Evolutionary conservation across 1,140 invertebrate genomes (phyloP).

Genomic region (Drosophila nigrodunni): DNA sequence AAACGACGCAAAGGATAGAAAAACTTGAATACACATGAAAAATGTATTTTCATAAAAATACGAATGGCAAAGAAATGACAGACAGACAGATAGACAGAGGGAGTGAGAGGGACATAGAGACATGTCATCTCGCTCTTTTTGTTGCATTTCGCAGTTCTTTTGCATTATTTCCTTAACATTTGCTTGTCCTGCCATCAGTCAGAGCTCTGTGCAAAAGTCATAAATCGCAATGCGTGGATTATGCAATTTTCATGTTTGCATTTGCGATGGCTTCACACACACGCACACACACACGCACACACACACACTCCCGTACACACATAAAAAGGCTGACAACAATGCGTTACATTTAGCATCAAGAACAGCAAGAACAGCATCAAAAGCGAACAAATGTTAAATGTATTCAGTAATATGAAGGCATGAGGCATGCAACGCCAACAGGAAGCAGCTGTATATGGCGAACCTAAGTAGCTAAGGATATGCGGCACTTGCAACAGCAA

Average conservation of each 20-base stretch:
- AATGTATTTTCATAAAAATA: conserved; percentile 63
- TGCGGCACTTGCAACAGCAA: conserved; percentile 44
- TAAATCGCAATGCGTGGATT: conserved; percentile 83
- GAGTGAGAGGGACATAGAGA: no score
- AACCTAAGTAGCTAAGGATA: conserved; percentile 71
- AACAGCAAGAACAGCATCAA: conserved; percentile 28
- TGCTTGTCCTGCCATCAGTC: conserved; percentile 77
- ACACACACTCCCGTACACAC: neutral
- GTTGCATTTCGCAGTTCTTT: conserved; percentile 62
- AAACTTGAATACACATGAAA: conserved; percentile 41
- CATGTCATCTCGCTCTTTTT: neutral
- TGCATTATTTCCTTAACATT: conserved; percentile 71
- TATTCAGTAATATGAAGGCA: conserved; percentile 42
- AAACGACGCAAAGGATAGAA: neutral
- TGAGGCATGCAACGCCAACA: conserved; percentile 51
- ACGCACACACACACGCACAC: conserved; percentile 15
- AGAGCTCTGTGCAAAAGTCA: conserved; percentile 70
- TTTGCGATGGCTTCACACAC: conserved; percentile 45
- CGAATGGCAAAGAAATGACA: conserved; percentile 59
- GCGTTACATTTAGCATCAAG: conserved; percentile 62
- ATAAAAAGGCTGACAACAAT: conserved; percentile 70
- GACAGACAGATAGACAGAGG: conserved; percentile 18
- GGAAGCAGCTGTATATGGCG: conserved; percentile 61
- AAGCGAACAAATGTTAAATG: conserved; percentile 59
- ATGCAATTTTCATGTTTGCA: conserved; percentile 82